Evolutionary conservation across 1,140 invertebrate species (phyloP), one percentile per base, ranked within the genome.

Genomic region (Lordiphosa collinella): DNA sequence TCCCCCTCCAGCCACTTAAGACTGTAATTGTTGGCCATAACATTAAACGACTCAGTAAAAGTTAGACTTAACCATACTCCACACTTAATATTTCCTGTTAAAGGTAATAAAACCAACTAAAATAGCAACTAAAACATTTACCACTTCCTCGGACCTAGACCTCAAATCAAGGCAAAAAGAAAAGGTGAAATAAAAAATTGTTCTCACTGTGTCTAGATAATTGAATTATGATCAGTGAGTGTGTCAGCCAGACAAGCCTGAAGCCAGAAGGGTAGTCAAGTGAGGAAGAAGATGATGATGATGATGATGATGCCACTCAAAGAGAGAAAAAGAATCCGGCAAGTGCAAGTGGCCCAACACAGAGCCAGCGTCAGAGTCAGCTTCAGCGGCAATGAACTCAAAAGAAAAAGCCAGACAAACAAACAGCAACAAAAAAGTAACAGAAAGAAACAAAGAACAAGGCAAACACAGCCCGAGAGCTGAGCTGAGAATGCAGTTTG

Each of bases 141-240:
- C 36, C 38, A 44, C 40, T 57, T 50, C 38, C 47, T 40, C 34
- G 5, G 12, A 25, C 8, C 22, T 7, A 25, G 22, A 25, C 22
- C 22, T 25, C 32, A 49, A 37, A 35, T 4, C 11, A 18, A n/a
- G 25, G 12, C 29, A 52, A 43, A 32, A 34, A 40, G 9, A 22
- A 32, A 29, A 47, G 34, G 14, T 0, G 43, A 43, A 48, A 9
- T 49, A 55, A 31, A 38, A 46, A 59, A 38, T 32, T 35, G 16
- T 62, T 52, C 34, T 43, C 63, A 68, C 51, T 51, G 36, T 60
- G 48, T 34, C 37, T 46, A 36, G 11, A 67, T 80, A 80, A 82
- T 80, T 80, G 61, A 80, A 80, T 80, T 76, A 82, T 80, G 66
- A 82, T 84, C 71, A 60, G 54, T 43, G 52, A 71, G 37, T 60